A percentile compares a stretch with the other conserved stretches of the same genome.
Conservation (phyloP, 2,888 invertebrate species). For the Eupithecia vulgata region DNA sequence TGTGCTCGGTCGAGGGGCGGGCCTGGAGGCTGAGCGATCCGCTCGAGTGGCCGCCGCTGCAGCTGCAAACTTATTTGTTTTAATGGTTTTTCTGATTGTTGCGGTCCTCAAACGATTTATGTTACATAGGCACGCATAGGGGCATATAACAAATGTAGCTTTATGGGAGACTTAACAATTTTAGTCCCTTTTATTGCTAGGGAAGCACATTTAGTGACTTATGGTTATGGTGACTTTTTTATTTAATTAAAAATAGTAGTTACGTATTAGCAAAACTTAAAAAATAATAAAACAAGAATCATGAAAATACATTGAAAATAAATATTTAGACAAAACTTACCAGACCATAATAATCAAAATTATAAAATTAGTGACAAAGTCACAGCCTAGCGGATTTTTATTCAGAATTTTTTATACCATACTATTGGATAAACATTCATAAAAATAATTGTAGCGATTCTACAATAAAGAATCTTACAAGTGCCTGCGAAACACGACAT, state of each 20-base stretch:
- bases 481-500: conserved; percentile 1
- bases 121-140: conserved; percentile 65
- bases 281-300: not conserved
- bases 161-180: conserved; percentile 63
- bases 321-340: not conserved
- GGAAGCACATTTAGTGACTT: conserved; percentile 2
- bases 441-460: not conserved
- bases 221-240: not conserved
- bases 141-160: conserved; percentile 48
- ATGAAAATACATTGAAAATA: not conserved
- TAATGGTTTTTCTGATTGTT: conserved; percentile 76
- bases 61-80: conserved; percentile 79
- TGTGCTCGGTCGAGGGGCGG: conserved; percentile 77
- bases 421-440: not conserved
- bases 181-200: conserved; percentile 24
- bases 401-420: not conserved
- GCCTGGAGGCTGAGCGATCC: conserved; percentile 73
- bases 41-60: conserved; percentile 72
- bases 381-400: not conserved
- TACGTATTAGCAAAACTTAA: too few relatives aligned
- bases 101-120: conserved; percentile 64
- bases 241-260: not conserved
- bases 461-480: not conserved
- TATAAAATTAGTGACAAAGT: too few relatives aligned
- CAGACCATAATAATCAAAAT: not conserved